Percentiles rank a stretch among this genome's conserved stretches.
Evolutionary conservation across 2,113 vertebrate species (phyloP).

Genomic region (Cyrtonyx montezumae): DNA sequence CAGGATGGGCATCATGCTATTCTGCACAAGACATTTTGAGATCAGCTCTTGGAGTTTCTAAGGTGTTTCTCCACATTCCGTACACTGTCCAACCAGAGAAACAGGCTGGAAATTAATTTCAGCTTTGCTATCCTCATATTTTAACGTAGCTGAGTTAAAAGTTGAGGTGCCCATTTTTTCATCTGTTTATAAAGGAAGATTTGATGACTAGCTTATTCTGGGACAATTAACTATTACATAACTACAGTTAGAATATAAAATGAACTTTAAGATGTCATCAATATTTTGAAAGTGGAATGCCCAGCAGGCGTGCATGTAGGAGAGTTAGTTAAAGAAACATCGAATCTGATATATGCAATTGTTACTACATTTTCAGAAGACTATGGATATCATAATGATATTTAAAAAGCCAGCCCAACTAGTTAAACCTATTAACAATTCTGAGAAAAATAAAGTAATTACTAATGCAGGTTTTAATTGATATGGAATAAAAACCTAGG

Average conservation of each 20-base stretch:
- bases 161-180: not conserved
- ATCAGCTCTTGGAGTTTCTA: not conserved
- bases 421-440: not conserved
- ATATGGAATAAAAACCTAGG: slow-evolving; percentile 9
- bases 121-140: not conserved
- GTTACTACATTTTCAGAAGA: not conserved
- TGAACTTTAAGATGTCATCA: not conserved
- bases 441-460: not conserved
- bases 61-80: not conserved
- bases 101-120: not conserved
- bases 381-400: not conserved
- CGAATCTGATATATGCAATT: not conserved
- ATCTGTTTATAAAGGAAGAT: not conserved
- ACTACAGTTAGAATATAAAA: not conserved
- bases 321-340: not conserved
- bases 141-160: not conserved
- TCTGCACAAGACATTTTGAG: not conserved
- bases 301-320: not conserved
- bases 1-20: not conserved
- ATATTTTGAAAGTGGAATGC: not conserved
- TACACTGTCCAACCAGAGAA: not conserved
- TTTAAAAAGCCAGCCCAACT: not conserved
- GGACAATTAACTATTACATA: not conserved
- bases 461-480: not conserved
- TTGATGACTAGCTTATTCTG: not conserved